phyloP scores from a whole-genome alignment of 2,797 vertebrate genomes.

The Acrossocheilus wenchowensis region DNA sequence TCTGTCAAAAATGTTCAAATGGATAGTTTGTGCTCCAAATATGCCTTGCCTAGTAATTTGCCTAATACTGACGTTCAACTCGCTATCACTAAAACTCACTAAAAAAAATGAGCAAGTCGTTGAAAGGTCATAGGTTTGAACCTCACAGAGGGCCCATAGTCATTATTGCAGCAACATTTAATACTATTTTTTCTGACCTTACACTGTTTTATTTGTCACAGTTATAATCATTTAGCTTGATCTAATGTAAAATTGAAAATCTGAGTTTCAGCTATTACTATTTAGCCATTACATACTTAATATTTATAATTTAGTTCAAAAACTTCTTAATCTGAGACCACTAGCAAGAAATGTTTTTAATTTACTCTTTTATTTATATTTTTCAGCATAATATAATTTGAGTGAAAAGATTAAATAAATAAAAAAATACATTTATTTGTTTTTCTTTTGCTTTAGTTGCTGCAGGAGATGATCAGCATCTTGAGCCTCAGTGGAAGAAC shows the following conservation, averaged over 20 bases:
- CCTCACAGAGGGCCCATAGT: background rate
- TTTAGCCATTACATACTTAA: background rate
- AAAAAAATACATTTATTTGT: background rate
- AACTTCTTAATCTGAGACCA: background rate
- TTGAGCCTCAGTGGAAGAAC: background rate
- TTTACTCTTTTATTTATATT: background rate
- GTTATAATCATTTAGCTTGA: background rate
- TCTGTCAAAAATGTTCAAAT: too few relatives aligned
- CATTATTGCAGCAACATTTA: background rate
- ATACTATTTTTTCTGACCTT: background rate
- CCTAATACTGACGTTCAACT: background rate
- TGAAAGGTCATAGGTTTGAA: background rate
- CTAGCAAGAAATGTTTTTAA: background rate
- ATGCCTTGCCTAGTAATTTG: background rate
- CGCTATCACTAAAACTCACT: background rate
- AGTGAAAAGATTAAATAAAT: background rate
- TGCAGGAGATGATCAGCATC: background rate
- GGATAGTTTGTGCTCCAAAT: conserved; percentile 1
- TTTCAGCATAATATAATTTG: background rate
- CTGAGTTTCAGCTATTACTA: background rate
- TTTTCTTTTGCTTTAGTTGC: too few relatives aligned
- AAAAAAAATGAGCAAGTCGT: background rate
- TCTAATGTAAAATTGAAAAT: background rate
- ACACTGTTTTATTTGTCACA: background rate
- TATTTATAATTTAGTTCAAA: background rate